Evolutionary conservation across 2,888 invertebrate genomes (phyloP).

Genomic region (Andrena trimmerana): DNA sequence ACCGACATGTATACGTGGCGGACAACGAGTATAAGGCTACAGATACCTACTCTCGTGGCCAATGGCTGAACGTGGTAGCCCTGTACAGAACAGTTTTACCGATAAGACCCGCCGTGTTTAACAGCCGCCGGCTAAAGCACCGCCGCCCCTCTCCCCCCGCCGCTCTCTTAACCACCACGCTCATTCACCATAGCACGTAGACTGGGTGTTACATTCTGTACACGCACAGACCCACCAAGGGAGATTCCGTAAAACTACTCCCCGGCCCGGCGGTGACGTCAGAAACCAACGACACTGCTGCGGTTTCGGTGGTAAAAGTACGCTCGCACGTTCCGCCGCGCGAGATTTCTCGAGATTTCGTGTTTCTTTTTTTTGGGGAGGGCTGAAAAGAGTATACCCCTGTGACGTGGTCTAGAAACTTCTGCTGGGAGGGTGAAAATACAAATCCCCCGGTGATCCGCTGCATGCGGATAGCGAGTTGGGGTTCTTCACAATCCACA

Average conservation of each 20-base stretch:
- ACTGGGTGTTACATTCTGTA: constrained; percentile 69
- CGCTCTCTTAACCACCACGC: constrained; percentile 58
- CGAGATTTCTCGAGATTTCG: constrained; percentile 5
- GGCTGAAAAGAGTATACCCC: too few species aligned
- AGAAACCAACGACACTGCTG: constrained; percentile 7
- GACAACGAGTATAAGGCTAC: constrained; percentile 74
- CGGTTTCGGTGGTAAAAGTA: constrained; percentile 11
- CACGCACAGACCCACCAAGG: constrained; percentile 56
- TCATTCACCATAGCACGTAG: constrained; percentile 70
- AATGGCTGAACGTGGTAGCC: constrained; percentile 78
- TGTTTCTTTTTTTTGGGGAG: too few species aligned
- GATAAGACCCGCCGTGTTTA: constrained; percentile 83
- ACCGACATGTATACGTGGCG: constrained; percentile 71
- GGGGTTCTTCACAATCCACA: too few species aligned
- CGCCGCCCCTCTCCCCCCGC: constrained; percentile 61
- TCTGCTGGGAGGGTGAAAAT: too few species aligned
- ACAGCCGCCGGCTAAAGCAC: constrained; percentile 83
- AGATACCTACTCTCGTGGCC: constrained; percentile 74
- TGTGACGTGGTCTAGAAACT: too few species aligned
- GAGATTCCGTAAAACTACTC: constrained; percentile 62
- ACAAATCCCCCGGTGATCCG: too few species aligned
- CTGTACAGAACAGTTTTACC: constrained; percentile 83
- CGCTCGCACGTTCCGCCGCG: not conserved
- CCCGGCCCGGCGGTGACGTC: constrained; percentile 17
- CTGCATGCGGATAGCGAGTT: too few species aligned